These are phyloP conservation scores for Cladorhizidae sp. DNA, from an alignment of 37 sponge, comb jelly and placozoan species.

Conservation along the genomic window DNA sequence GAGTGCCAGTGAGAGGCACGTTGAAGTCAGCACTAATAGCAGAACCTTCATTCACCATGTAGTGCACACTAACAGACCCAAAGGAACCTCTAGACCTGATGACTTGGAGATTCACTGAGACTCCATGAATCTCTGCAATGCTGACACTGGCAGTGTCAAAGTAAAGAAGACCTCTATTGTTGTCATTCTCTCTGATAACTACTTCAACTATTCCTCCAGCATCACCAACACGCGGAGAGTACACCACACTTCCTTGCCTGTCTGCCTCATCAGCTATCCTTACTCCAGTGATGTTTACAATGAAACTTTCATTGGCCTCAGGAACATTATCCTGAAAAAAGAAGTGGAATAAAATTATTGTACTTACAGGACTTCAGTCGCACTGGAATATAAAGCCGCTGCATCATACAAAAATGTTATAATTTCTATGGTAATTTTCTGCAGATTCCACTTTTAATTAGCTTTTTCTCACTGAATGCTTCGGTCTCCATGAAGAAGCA, in stretches of 20 bases:
- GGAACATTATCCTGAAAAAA: slow-evolving; percentile 59
- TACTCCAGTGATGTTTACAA: slow-evolving; percentile 72
- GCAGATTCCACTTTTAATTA: too few species aligned
- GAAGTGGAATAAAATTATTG: neutral
- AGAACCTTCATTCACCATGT: slow-evolving; percentile 16
- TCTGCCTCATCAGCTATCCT: slow-evolving; percentile 46
- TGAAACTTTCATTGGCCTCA: slow-evolving; percentile 66
- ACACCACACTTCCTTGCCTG: slow-evolving; percentile 30
- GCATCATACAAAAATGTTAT: too few species aligned
- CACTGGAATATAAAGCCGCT: too few species aligned
- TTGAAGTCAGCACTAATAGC: slow-evolving; percentile 56
- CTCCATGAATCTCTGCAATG: slow-evolving; percentile 49
- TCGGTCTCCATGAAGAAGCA: too few species aligned
- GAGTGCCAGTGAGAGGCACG: slow-evolving; percentile 10
- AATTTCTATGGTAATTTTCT: too few species aligned
- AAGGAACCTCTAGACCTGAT: slow-evolving; percentile 57
- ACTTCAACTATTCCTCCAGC: slow-evolving; percentile 34
- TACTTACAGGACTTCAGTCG: neutral
- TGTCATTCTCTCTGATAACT: slow-evolving; percentile 68
- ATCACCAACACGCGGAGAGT: slow-evolving; percentile 44
- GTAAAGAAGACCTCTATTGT: slow-evolving; percentile 57
- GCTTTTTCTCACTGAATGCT: too few species aligned
- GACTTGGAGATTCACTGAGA: slow-evolving; percentile 25
- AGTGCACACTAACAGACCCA: slow-evolving; percentile 65
- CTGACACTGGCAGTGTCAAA: slow-evolving; percentile 26